phyloP scores from a whole-genome alignment of 2,113 vertebrate species.

The Perca fluviatilis region DNA sequence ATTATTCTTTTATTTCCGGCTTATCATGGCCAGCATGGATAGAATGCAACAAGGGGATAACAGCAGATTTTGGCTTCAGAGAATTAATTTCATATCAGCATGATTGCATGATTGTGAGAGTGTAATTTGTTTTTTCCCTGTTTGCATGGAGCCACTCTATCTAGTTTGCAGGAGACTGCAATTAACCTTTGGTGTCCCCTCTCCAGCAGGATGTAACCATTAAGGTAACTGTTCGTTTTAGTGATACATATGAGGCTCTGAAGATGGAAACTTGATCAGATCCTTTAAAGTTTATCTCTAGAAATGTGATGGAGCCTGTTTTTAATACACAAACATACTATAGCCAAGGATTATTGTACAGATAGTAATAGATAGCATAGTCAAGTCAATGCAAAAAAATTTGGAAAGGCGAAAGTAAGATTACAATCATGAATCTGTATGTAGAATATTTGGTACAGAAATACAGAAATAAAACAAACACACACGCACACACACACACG shows the following conservation, averaged over 20 bases:
- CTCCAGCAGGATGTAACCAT: slow-evolving; percentile 32
- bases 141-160: slow-evolving; percentile 25
- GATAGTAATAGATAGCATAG: too few species aligned
- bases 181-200: slow-evolving; percentile 56
- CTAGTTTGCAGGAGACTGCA: slow-evolving; percentile 19
- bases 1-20: slow-evolving; percentile 67
- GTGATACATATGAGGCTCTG: neutral
- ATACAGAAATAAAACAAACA: too few species aligned
- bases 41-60: slow-evolving; percentile 41
- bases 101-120: slow-evolving; percentile 50
- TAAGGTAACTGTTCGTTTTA: neutral
- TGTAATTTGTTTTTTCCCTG: slow-evolving; percentile 16
- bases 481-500: too few species aligned
- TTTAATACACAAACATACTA: neutral
- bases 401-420: too few species aligned
- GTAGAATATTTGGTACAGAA: too few species aligned
- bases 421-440: too few species aligned
- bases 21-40: slow-evolving; percentile 27
- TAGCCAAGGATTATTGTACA: too few species aligned
- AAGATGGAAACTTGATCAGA: slow-evolving; percentile 34
- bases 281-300: slow-evolving; percentile 10
- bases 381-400: too few species aligned
- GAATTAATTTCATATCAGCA: slow-evolving; percentile 44
- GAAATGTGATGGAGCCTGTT: slow-evolving; percentile 15
- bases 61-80: slow-evolving; percentile 34